Base-by-base conservation (phyloP, 2,113 vertebrate species). In the Chauna torquata region DNA sequence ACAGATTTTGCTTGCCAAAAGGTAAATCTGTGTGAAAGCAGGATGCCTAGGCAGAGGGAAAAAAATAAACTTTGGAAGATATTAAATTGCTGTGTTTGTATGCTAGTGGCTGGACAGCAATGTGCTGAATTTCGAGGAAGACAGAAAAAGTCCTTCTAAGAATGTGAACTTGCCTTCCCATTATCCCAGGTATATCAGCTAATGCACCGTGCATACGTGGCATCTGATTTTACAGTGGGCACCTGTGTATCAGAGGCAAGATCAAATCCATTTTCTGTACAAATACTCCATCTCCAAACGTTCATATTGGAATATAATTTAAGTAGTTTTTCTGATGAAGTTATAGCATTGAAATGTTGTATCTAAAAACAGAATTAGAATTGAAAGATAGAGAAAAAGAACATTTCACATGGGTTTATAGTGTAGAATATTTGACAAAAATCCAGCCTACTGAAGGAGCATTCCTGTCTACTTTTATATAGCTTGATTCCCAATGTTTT, bases 41-140 rank as follows among this genome's bases (percentile, higher is more conserved):
- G 64, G 49, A 72, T 90, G 68, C 70, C 79, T 62, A 68, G 66
- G 77, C 70, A 95, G 70, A 88, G 47, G 47, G 55, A 54, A 89
- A 88, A 88, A 92, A 78, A 75, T 12, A 69, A 61, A 50, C 47
- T 49, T 50, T 24, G 16, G 36, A 54, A 81, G 44, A 45, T 27
- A 27, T 30, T 40, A 15, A 70, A 19, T 27, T 49, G 44, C 62
- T 72, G 22, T 0, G 0, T 70, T 91, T 75, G 55, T 83, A 66
- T 77, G 55, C 70, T 71, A 68, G 42, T 11, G 16, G 76, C 45
- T 70, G 36, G 38, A 40, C 58, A 70, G 32, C 24, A 34, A 27
- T 34, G 55, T 68, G 85, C 82, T 92, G 66, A 28, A 55, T 82
- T 95, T 68, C 79, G 81, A 89, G 68, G 72, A 97, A 95, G 62